A percentile compares a stretch with the other conserved stretches of the same genome.
These are phyloP conservation scores for Anguilla obscura DNA, from an alignment of 2,797 vertebrate genomes.

Conservation along the genomic window DNA sequence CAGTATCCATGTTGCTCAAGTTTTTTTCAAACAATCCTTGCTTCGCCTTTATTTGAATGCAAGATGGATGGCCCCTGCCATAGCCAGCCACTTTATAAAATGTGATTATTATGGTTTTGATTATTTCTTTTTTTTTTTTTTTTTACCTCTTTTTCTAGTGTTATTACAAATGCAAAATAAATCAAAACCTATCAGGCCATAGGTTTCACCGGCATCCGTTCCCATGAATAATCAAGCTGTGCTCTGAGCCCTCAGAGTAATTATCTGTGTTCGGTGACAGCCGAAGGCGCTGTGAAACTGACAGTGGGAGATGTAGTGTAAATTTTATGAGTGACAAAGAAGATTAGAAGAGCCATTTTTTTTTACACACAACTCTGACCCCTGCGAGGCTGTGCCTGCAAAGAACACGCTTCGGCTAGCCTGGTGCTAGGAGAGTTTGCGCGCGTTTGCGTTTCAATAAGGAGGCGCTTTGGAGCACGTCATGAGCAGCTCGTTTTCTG, in stretches of 20 bases:
- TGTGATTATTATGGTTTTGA: slow-evolving; percentile 40
- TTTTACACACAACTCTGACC: slow-evolving; percentile 76
- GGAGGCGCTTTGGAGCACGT: background rate
- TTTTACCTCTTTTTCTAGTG: slow-evolving; percentile 49
- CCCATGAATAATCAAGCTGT: slow-evolving; percentile 79
- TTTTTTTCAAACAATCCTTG: slow-evolving; percentile 22
- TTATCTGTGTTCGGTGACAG: slow-evolving; percentile 78
- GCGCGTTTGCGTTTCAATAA: background rate
- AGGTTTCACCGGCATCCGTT: slow-evolving; percentile 64
- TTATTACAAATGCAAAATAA: slow-evolving; percentile 66
- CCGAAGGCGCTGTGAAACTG: slow-evolving; percentile 76
- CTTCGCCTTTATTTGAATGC: background rate
- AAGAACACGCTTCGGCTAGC: slow-evolving; percentile 55
- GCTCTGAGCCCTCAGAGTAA: slow-evolving; percentile 72
- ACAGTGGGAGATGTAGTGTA: slow-evolving; percentile 82
- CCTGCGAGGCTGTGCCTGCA: slow-evolving; percentile 55
- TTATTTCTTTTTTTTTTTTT: slow-evolving; percentile 32
- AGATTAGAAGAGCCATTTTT: slow-evolving; percentile 74
- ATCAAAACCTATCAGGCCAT: slow-evolving; percentile 60
- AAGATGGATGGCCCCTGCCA: slow-evolving; percentile 34
- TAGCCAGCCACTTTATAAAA: slow-evolving; percentile 35
- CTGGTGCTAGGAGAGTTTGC: background rate
- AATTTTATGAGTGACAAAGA: slow-evolving; percentile 84
- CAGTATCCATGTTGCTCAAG: slow-evolving; percentile 32
- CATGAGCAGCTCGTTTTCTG: slow-evolving; percentile 4